Evolutionary conservation across 2,113 vertebrate genomes (phyloP).

Genomic region (Plestiodon gilberti): DNA sequence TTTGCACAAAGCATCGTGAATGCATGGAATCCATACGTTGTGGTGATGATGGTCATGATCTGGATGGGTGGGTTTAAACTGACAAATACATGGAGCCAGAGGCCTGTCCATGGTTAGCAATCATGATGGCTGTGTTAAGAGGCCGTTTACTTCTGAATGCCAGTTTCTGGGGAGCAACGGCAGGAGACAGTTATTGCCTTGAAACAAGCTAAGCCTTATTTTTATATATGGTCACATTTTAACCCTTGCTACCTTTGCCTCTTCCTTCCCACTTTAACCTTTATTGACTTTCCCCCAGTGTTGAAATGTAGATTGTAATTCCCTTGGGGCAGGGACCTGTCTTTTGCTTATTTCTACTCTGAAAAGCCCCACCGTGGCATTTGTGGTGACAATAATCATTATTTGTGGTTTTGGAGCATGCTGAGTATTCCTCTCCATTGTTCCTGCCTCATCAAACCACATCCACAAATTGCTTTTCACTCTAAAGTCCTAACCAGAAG

Average conservation of each 20-base stretch:
- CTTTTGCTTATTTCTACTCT: neutral
- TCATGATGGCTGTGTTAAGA: no score
- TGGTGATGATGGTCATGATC: no score
- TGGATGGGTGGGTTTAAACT: no score
- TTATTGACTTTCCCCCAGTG: neutral
- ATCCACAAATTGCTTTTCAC: neutral
- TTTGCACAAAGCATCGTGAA: no score
- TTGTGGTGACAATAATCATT: neutral
- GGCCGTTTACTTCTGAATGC: no score
- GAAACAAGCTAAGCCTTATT: neutral
- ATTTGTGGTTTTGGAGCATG: neutral
- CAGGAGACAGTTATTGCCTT: no score
- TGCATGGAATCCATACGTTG: no score
- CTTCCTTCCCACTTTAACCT: neutral
- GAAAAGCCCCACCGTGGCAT: neutral
- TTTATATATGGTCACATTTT: neutral
- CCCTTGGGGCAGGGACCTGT: neutral
- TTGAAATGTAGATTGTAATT: neutral
- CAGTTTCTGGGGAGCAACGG: no score
- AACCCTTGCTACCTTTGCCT: neutral
- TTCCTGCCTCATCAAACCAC: neutral
- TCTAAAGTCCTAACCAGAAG: conserved; percentile 22
- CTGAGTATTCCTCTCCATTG: neutral
- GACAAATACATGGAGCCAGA: no score
- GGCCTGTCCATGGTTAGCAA: no score